Evolutionary conservation across 2,797 vertebrate genomes (phyloP).

Genomic region (Enteromius anoplus): DNA sequence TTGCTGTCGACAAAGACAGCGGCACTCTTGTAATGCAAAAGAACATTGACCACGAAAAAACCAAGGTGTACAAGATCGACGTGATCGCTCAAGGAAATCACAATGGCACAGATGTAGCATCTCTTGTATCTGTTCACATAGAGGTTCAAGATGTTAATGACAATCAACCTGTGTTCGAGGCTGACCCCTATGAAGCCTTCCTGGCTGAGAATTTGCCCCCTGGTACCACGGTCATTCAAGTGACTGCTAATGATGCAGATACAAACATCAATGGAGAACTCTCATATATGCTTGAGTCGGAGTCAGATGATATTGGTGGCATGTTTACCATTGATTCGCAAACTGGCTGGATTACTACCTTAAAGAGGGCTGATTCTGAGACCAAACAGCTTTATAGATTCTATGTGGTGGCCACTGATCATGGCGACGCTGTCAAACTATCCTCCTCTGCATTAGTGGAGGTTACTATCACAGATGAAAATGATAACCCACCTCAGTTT

Average conservation of each 20-base stretch:
- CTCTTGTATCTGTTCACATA: conserved; percentile 91
- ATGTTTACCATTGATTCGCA: conserved; percentile 89
- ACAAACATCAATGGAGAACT: conserved; percentile 89
- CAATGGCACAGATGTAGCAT: conserved; percentile 86
- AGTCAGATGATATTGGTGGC: conserved; percentile 73
- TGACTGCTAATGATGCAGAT: conserved; percentile 95
- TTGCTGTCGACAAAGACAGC: conserved; percentile 85
- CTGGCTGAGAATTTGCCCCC: conserved; percentile 94
- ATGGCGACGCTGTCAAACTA: conserved; percentile 84
- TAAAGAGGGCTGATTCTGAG: conserved; percentile 87
- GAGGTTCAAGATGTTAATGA: conserved; percentile 97
- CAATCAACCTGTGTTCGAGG: conserved; percentile 92
- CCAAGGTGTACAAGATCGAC: conserved; percentile 95
- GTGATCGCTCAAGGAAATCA: conserved; percentile 90
- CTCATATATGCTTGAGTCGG: conserved; percentile 85
- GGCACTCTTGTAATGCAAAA: conserved; percentile 89
- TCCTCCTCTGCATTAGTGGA: conserved; percentile 91
- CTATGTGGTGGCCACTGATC: conserved; percentile 89
- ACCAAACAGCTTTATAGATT: conserved; percentile 81
- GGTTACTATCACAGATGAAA: conserved; percentile 92
- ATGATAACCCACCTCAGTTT: conserved; percentile 92
- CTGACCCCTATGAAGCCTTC: conserved; percentile 90
- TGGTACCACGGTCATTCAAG: conserved; percentile 94
- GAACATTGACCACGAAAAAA: conserved; percentile 91
- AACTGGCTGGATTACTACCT: conserved; percentile 91